phyloP scores from a whole-genome alignment of 1,140 invertebrate genomes.

The Drosophila ambigua region DNA sequence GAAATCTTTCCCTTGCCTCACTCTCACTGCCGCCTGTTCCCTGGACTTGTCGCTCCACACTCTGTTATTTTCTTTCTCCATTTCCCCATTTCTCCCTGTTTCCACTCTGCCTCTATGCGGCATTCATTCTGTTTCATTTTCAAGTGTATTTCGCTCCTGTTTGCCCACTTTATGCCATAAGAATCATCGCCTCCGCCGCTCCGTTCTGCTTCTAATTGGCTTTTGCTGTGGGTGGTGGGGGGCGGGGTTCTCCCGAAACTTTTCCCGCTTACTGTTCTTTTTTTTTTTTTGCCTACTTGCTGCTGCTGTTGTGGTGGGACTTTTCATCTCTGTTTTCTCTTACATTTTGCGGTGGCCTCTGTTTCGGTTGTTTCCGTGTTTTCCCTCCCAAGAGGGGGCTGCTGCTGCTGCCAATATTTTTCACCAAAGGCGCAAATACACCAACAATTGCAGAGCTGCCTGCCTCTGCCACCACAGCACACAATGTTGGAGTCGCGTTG shows the following conservation, averaged over 20 bases:
- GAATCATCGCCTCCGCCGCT: not conserved
- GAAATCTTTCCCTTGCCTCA: no score
- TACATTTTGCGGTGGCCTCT: slow-evolving; percentile 43
- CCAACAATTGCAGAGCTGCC: slow-evolving; percentile 55
- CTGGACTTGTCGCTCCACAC: no score
- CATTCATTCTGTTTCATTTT: slow-evolving; percentile 75
- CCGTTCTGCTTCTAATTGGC: no score
- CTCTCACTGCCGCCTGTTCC: no score
- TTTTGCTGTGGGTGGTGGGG: no score
- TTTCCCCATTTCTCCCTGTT: not conserved
- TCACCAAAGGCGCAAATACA: slow-evolving; percentile 73
- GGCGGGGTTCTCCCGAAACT: not conserved
- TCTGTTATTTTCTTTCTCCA: not conserved
- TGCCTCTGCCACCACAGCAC: slow-evolving; percentile 55
- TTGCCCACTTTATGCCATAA: slow-evolving; percentile 6
- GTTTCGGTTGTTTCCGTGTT: slow-evolving; percentile 15
- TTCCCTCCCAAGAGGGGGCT: slow-evolving; percentile 17
- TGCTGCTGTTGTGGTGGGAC: slow-evolving; percentile 3
- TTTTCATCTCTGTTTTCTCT: slow-evolving; percentile 37
- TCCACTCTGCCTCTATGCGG: not conserved
- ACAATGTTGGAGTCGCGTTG: slow-evolving; percentile 51
- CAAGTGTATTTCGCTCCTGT: slow-evolving; percentile 66
- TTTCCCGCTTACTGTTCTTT: slow-evolving; percentile 14
- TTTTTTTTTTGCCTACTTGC: slow-evolving; percentile 26
- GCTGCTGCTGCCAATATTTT: slow-evolving; percentile 74